Evolutionary conservation across 2,797 vertebrate genomes (phyloP), one percentile per base, ranked within the genome.

Genomic region (Coccyzus lansbergi): DNA sequence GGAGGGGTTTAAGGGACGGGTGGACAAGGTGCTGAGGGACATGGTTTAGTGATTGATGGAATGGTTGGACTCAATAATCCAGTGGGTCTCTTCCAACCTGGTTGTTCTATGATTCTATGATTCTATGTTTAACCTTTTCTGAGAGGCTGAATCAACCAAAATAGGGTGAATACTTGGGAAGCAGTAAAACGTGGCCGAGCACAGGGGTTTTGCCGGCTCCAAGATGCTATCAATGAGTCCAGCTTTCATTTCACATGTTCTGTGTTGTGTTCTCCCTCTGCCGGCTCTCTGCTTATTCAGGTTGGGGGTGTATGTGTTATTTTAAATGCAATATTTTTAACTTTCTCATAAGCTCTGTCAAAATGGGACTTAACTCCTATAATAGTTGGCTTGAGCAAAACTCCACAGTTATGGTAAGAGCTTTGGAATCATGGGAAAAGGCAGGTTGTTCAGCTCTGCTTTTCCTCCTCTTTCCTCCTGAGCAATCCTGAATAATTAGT

Each of bases 321-420:
- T 91, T 96, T 86, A 90, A 91, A 71, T 13, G 5, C 28, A 60
- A 8, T 74, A 6, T 44, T 93, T 93, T 84, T 76, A 33, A 48
- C 42, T 82, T 92, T 75, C 69, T 86, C 72, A 51, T 76, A 56
- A 64, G 69, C 68, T 83, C 48, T 64, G 60, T 93, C 79, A 70
- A 75, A 94, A 72, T 55, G 62, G 72, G 62, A 71, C 79, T 79
- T 64, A 25, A 67, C 26, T 92, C 65, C 92, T 92, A 64, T 69
- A 91, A 89, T 68, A 83, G 76, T 55, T 86, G 83, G 53, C 80
- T 91, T 58, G 71, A 92, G 79, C 72, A 77, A 34, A 89, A 75
- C 69, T 85, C 75, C 2, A 4, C 34, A 51, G 51, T 71, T 71
- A 24, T 16, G 76, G 36, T n/a, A 6, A 70, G 49, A 67, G 60